These are phyloP conservation scores for Phthorimaea operculella DNA, from an alignment of 1,140 invertebrate species.

Conservation along the genomic window DNA sequence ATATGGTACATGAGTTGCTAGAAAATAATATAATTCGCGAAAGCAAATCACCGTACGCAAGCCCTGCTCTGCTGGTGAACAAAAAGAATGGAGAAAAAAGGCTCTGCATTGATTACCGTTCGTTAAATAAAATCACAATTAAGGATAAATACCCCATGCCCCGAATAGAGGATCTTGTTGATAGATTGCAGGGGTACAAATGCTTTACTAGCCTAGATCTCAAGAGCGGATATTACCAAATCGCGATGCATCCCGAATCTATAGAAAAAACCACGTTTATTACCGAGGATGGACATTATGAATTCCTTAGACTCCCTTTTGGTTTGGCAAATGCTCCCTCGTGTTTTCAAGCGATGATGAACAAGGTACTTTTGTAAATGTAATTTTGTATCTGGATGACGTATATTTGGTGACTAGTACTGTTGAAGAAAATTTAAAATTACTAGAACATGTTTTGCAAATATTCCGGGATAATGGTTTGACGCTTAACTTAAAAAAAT, in stretches of 20 bases:
- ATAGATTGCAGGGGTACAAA: conserved; percentile 2
- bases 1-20: too few relatives aligned
- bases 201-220: conserved; percentile 6
- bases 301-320: conserved; percentile 21
- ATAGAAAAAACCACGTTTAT: conserved; percentile 28
- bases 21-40: too few relatives aligned
- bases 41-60: too few relatives aligned
- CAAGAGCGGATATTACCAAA: conserved; percentile 4
- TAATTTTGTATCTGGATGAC: conserved; percentile 23
- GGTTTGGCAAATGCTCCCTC: conserved; percentile 13
- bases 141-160: not conserved
- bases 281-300: conserved; percentile 33
- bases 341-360: conserved; percentile 12
- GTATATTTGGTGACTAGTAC: conserved; percentile 17
- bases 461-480: conserved; percentile 12
- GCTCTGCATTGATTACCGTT: conserved; percentile 6
- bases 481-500: conserved; percentile 13
- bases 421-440: conserved; percentile 13
- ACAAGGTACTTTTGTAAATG: conserved; percentile 15
- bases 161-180: not conserved
- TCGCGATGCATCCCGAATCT: conserved; percentile 14
- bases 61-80: too few relatives aligned
- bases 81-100: too few relatives aligned
- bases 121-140: not conserved
- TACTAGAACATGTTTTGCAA: conserved; percentile 10